Percentiles rank a stretch among this genome's conserved stretches.
phyloP scores from a whole-genome alignment of 2,797 vertebrate genomes.

The Pipistrellus kuhlii region DNA sequence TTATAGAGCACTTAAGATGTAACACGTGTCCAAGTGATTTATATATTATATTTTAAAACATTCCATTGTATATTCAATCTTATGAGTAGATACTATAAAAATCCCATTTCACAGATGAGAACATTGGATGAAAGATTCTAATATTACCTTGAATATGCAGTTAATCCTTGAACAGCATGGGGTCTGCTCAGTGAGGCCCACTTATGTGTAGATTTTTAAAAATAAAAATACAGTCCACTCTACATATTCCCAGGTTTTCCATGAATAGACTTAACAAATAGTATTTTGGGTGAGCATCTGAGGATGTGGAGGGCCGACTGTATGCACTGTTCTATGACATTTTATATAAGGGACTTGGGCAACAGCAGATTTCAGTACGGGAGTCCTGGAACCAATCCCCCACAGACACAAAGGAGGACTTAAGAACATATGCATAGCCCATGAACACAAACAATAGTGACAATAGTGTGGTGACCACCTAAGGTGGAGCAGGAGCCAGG shows the following conservation, averaged over 20 bases:
- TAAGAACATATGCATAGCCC: neutral
- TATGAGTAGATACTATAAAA: neutral
- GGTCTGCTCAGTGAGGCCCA: neutral
- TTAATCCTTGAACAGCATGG: neutral
- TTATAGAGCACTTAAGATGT: neutral
- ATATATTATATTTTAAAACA: neutral
- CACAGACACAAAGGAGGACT: neutral
- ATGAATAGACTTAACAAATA: neutral
- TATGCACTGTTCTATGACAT: neutral
- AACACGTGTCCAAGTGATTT: neutral
- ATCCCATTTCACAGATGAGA: neutral
- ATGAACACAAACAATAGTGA: no score
- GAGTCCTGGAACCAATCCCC: neutral
- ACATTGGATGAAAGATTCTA: neutral
- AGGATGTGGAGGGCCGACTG: neutral
- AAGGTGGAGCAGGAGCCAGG: no score
- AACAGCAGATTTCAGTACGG: neutral
- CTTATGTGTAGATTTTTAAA: neutral
- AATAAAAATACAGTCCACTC: neutral
- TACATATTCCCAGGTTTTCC: neutral
- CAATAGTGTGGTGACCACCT: no score
- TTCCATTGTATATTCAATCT: neutral
- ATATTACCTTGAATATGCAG: neutral
- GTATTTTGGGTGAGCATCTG: neutral
- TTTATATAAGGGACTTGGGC: neutral